Base-by-base conservation (phyloP, 2,113 vertebrate species). In the Rynchops niger region DNA sequence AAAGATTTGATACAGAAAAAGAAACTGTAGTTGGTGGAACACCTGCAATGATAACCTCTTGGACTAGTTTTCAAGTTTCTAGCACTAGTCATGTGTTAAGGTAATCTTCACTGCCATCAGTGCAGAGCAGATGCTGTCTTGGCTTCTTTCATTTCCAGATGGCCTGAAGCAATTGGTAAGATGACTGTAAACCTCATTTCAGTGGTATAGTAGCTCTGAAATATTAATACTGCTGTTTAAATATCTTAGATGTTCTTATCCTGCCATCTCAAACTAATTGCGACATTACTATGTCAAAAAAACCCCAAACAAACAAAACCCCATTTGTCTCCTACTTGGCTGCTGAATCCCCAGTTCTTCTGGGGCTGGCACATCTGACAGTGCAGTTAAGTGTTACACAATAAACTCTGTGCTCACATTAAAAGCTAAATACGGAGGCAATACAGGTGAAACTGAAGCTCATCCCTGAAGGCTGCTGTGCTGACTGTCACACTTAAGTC, bases 211-310 rank as follows among this genome's bases (percentile, higher is more conserved):
- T 91, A 93, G 87, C 63, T 96, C 83, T 96, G 91, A 93, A 97
- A 95, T 95, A 95, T 92, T 96, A 96, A 97, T 84, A 77, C 59
- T 88, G 59, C 85, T 81, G 82, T 97, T 95, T 96, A 92, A 95
- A 93, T 96, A 90, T 52, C 95, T 97, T 90, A 96, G 95, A 96
- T 91, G 94, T 97, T 95, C 91, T 96, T 97, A 97, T 97, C 97
- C 66, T 95, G 47, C 91, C 80, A 97, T 97, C 97, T 96, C 77
- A 95, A 96, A 76, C 94, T 97, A 97, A 97, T 95, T 97, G 96
- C 7, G 95, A 96, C 96, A 96, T 96, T 95, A 95, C 96, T 96
- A 88, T 95, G 95, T 96, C 74, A 89, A 96, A 90, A 90, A 96
- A 96, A 89, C 1, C 77, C 88, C 89, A 96, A 96, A 96, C 89